Base-by-base conservation (phyloP, 2,888 invertebrate genomes). In the Oxytorus armatus region DNA sequence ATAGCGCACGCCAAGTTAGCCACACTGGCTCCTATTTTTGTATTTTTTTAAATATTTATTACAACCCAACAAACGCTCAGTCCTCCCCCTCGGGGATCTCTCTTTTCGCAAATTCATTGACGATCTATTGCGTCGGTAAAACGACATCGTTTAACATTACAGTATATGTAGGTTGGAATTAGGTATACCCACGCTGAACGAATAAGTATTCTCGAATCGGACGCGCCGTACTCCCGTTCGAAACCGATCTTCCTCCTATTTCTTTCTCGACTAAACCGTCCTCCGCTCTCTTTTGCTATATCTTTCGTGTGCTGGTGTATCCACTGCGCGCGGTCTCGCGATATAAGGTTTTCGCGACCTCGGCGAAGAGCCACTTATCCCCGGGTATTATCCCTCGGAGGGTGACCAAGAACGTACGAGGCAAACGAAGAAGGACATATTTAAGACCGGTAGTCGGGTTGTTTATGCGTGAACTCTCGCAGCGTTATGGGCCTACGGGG, bases 361-460 rank as follows among this genome's bases (percentile, higher is more conserved):
- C 68, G 74, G 65, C 59, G 44, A 68, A 69, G n/a, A n/a, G 80
- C 82, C 82, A 83, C 82, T 87, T 85, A 84, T 83, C 82, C 76
- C 42, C 16, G 69, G 57, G 61, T n/a, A n/a, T n/a, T n/a, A n/a
- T 47, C 42, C 11, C 14, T 39, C 11, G 18, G 59, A 11, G 18
- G 14, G 25, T 7, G 36, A 36, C 36, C 10, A 39, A 49, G 55
- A 53, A 42, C 29, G 49, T 44, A 49, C 83, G 69, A 68, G 70
- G 47, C 21, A 14, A 16, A 7, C 23, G 63, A n/a, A n/a, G n/a
- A n/a, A n/a, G 82, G 85, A 87, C 85, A 88, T 86, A 84, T 89
- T 88, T 88, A 89, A 88, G 87, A 88, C 88, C 88, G 86, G 87
- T 88, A 88, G 88, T 88, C 78, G 83, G n/a, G 85, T 87, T 85